Percentiles rank a stretch among this genome's conserved stretches.
phyloP scores from a whole-genome alignment of 2,888 invertebrate genomes.

The Merodon equestris region DNA sequence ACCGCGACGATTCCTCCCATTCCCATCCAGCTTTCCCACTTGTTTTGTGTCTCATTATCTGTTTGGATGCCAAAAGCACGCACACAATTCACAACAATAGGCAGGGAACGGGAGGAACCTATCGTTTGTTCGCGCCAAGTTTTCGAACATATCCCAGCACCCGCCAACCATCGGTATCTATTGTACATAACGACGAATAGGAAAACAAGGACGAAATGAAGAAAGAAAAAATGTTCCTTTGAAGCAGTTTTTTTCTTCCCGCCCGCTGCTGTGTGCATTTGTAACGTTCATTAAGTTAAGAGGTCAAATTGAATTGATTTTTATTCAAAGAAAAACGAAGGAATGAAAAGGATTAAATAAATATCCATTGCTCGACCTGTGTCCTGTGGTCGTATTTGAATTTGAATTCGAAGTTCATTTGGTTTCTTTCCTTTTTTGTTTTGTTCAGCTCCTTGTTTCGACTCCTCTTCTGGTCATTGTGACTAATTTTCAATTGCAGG shows the following conservation, averaged over 20 bases:
- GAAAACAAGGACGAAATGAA: background rate
- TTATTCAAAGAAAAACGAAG: constrained; percentile 26
- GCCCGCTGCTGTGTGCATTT: constrained; percentile 28
- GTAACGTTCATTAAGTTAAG: constrained; percentile 53
- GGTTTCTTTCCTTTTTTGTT: constrained; percentile 27
- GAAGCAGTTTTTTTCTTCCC: constrained; percentile 17
- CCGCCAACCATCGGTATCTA: no score
- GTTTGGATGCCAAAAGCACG: constrained; percentile 58
- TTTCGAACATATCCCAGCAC: no score
- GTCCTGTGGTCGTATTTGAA: constrained; percentile 21
- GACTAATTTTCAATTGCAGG: constrained; percentile 61
- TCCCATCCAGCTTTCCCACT: no score
- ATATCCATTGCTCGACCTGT: no score
- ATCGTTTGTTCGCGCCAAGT: background rate
- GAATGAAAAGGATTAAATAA: constrained; percentile 41
- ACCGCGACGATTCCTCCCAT: constrained; percentile 1
- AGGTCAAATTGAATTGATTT: constrained; percentile 62
- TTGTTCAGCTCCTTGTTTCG: constrained; percentile 4
- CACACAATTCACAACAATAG: constrained; percentile 44
- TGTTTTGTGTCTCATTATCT: constrained; percentile 45
- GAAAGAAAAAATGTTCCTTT: constrained; percentile 1
- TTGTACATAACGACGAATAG: constrained; percentile 16
- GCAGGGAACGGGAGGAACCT: background rate
- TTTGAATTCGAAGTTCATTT: constrained; percentile 35
- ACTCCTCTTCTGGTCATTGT: constrained; percentile 33